Percentiles rank a stretch among this genome's conserved stretches.
phyloP scores from a whole-genome alignment of 2,113 vertebrate genomes.

The Synodontis membranacea region DNA sequence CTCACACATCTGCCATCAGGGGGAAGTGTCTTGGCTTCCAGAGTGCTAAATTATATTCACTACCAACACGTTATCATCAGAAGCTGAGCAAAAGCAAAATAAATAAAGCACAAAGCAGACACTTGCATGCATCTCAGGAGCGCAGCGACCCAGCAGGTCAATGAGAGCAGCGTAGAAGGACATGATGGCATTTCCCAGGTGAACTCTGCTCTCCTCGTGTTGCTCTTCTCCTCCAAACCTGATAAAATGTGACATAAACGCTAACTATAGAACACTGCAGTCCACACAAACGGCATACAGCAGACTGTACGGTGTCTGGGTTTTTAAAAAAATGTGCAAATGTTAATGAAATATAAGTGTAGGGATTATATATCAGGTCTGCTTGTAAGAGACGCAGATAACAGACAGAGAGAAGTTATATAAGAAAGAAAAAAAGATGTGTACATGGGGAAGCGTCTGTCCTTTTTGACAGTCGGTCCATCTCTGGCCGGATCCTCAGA shows the following conservation, averaged over 20 bases:
- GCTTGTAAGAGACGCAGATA: background rate
- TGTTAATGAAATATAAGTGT: background rate
- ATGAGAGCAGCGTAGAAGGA: constrained; percentile 93
- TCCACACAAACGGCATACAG: background rate
- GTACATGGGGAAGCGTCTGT: constrained; percentile 81
- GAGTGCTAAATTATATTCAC: no score
- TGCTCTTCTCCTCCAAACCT: constrained; percentile 88
- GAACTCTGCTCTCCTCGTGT: constrained; percentile 88
- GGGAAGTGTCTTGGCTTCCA: no score
- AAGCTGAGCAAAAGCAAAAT: background rate
- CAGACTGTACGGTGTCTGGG: background rate
- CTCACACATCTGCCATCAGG: no score
- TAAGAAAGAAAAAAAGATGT: background rate
- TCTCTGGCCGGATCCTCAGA: constrained; percentile 90
- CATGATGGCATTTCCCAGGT: constrained; percentile 91
- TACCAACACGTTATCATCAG: background rate
- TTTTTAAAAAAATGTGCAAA: background rate
- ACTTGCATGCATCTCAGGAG: constrained; percentile 92
- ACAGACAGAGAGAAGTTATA: background rate
- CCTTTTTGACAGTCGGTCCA: constrained; percentile 86
- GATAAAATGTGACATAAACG: background rate
- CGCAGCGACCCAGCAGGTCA: constrained; percentile 89
- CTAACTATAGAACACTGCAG: background rate
- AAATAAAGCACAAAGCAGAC: background rate
- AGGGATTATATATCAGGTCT: background rate